Percentiles rank a stretch among this genome's conserved stretches.
These are phyloP conservation scores for Brachycybe producta DNA, from an alignment of 2,888 invertebrate genomes.

Conservation along the genomic window DNA sequence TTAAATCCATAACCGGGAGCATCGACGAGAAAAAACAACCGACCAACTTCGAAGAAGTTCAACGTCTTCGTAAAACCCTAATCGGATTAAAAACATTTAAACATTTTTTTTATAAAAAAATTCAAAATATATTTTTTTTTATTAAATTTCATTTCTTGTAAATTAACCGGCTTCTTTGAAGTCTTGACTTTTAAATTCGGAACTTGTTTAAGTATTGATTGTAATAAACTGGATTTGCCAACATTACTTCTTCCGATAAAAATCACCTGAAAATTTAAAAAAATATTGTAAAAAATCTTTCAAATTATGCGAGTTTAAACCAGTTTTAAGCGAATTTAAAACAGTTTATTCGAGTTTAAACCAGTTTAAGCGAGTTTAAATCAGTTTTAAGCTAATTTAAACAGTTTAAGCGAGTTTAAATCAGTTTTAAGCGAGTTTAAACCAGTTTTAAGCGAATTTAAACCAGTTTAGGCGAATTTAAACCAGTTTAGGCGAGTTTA, in stretches of 20 bases:
- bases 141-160: not conserved
- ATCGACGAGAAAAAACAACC: constrained; percentile 29
- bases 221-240: constrained; percentile 32
- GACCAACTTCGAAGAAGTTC: constrained; percentile 29
- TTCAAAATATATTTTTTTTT: not conserved
- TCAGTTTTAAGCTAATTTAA: too few relatives aligned
- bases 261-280: constrained; percentile 26
- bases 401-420: too few relatives aligned
- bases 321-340: too few relatives aligned
- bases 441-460: too few relatives aligned
- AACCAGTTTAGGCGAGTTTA: too few relatives aligned
- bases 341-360: too few relatives aligned
- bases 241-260: constrained; percentile 33
- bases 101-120: not conserved
- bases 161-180: constrained; percentile 30
- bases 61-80: constrained; percentile 32
- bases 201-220: constrained; percentile 26
- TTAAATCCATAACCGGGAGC: constrained; percentile 34
- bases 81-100: constrained; percentile 9
- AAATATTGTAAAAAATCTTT: not conserved
- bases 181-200: constrained; percentile 24
- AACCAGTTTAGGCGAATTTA: too few relatives aligned
- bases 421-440: too few relatives aligned
- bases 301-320: too few relatives aligned
- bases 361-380: too few relatives aligned